These are phyloP conservation scores for Chymomyza amoena DNA, from an alignment of 2,888 invertebrate species.

Conservation along the genomic window DNA sequence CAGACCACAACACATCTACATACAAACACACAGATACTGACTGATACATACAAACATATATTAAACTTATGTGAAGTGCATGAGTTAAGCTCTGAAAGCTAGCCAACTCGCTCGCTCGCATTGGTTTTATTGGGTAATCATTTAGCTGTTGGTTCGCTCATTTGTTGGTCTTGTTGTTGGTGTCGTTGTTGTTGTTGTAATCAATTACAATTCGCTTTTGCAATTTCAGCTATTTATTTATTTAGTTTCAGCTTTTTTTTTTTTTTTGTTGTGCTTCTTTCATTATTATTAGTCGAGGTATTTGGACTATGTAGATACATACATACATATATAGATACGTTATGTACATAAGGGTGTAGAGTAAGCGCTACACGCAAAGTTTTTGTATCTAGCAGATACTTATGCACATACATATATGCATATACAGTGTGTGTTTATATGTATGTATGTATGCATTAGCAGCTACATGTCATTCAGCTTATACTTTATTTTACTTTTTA, in stretches of 20 bases:
- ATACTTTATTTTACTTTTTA: slow-evolving; percentile 42
- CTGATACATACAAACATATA: slow-evolving; percentile 19
- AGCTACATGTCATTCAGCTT: slow-evolving; percentile 55
- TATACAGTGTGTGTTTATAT: slow-evolving; percentile 2
- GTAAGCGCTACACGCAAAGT: slow-evolving; percentile 28
- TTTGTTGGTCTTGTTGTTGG: slow-evolving; percentile 21
- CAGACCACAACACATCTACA: slow-evolving; percentile 22
- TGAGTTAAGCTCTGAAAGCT: slow-evolving; percentile 62
- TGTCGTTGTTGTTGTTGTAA: slow-evolving; percentile 52
- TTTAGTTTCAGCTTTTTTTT: slow-evolving; percentile 65
- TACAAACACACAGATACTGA: slow-evolving; percentile 19
- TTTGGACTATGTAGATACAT: slow-evolving; percentile 22
- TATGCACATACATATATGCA: slow-evolving; percentile 1
- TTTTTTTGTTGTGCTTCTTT: slow-evolving; percentile 19
- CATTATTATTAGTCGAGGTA: slow-evolving; percentile 63
- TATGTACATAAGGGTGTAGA: slow-evolving; percentile 9
- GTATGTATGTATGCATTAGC: no score
- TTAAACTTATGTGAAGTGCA: slow-evolving; percentile 63
- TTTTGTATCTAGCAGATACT: slow-evolving; percentile 68
- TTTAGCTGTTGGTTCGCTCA: slow-evolving; percentile 41
- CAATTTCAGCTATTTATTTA: slow-evolving; percentile 73
- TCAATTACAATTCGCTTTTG: slow-evolving; percentile 73
- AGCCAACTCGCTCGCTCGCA: slow-evolving; percentile 22
- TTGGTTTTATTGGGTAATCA: slow-evolving; percentile 66
- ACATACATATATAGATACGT: slow-evolving; percentile 5